Evolutionary conservation across 2,797 vertebrate species (phyloP).

Genomic region (Lacerta viridis): DNA sequence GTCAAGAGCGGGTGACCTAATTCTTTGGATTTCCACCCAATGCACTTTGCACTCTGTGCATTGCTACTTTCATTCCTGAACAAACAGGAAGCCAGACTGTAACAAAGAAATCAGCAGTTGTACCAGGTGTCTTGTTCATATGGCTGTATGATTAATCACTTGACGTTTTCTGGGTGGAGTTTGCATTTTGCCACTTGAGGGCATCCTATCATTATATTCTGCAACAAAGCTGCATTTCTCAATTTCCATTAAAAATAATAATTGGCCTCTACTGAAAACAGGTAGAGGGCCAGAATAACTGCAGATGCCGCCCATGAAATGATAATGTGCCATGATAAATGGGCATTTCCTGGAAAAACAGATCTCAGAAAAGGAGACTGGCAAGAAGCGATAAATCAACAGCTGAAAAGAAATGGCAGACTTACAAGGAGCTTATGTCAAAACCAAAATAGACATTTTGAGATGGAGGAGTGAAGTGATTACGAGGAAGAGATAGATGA

Average conservation of each 20-base stretch:
- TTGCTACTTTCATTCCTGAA: conserved; percentile 25
- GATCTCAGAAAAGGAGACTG: conserved; percentile 49
- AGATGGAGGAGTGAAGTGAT: not conserved
- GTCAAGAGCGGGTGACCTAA: not conserved
- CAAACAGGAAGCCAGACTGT: not conserved
- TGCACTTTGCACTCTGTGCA: not conserved
- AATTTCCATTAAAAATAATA: conserved; percentile 51
- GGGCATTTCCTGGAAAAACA: conserved; percentile 60
- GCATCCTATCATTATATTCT: conserved; percentile 81
- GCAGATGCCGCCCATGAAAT: conserved; percentile 59
- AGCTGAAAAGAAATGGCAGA: conserved; percentile 46
- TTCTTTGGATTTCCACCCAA: conserved; percentile 26
- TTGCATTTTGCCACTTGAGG: conserved; percentile 83
- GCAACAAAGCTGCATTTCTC: conserved; percentile 43
- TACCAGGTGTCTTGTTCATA: conserved; percentile 20
- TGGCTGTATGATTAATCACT: conserved; percentile 21
- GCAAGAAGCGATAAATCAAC: conserved; percentile 68
- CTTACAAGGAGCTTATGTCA: conserved; percentile 43
- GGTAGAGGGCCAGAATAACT: conserved; percentile 54
- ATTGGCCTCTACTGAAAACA: conserved; percentile 41
- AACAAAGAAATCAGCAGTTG: not conserved
- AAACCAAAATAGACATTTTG: conserved; percentile 30
- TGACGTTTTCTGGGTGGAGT: conserved; percentile 71
- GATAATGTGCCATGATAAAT: conserved; percentile 65
- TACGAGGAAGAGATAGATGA: not conserved